Evolutionary conservation across 2,797 vertebrate genomes (phyloP).

Genomic region (Anisognathus igniventris): DNA sequence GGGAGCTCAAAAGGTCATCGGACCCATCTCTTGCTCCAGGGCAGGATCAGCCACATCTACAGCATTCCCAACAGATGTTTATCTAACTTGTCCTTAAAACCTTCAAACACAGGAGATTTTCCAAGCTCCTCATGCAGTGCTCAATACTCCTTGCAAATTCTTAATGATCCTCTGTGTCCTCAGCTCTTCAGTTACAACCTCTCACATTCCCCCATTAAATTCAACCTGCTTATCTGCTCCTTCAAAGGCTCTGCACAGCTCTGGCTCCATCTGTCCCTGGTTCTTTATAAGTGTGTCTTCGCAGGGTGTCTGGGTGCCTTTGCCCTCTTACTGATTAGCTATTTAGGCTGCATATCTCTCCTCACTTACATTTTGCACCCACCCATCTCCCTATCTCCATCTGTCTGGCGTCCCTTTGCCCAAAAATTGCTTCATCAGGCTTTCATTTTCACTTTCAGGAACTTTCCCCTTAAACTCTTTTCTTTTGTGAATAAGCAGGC

Average conservation of each 20-base stretch:
- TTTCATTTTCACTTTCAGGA: slow-evolving; percentile 36
- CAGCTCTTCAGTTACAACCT: slow-evolving; percentile 62
- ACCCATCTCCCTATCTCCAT: slow-evolving; percentile 45
- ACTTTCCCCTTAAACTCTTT: neutral
- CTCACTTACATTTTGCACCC: slow-evolving; percentile 12
- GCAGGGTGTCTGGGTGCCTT: slow-evolving; percentile 57
- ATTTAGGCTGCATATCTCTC: slow-evolving; percentile 44
- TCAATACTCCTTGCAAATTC: slow-evolving; percentile 45
- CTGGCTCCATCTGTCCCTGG: slow-evolving; percentile 60
- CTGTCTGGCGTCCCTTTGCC: slow-evolving; percentile 36
- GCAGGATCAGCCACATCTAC: slow-evolving; percentile 48
- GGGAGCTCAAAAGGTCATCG: slow-evolving; percentile 43
- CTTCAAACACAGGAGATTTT: slow-evolving; percentile 12
- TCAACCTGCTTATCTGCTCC: slow-evolving; percentile 60
- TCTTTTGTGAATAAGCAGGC: neutral
- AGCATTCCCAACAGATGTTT: slow-evolving; percentile 56
- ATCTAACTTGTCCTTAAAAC: slow-evolving; percentile 37
- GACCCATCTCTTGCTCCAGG: slow-evolving; percentile 17
- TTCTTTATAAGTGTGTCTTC: slow-evolving; percentile 53
- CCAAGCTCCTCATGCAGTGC: neutral
- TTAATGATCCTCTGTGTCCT: slow-evolving; percentile 53
- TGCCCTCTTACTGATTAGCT: slow-evolving; percentile 54
- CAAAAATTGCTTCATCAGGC: neutral
- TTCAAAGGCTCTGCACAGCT: slow-evolving; percentile 58
- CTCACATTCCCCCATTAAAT: slow-evolving; percentile 59